Evolutionary conservation across 2,113 vertebrate genomes (phyloP).

Genomic region (Archocentrus centrarchus): DNA sequence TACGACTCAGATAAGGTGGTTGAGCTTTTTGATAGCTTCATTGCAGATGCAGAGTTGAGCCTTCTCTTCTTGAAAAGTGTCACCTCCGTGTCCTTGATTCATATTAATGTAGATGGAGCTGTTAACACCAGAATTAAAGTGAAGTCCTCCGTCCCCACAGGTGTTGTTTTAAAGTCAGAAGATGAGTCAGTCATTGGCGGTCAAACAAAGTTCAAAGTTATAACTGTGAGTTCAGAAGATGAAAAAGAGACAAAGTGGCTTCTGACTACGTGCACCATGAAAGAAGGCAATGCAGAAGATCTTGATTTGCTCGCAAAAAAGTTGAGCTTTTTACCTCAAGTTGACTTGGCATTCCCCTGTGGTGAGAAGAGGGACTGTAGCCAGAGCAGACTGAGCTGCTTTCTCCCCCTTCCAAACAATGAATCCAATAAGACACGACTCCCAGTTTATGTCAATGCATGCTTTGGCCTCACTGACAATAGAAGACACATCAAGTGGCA

Average conservation of each 20-base stretch:
- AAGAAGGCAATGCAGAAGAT: constrained; percentile 58
- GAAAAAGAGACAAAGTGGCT: constrained; percentile 69
- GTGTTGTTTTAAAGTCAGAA: neutral
- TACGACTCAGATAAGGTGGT: constrained; percentile 75
- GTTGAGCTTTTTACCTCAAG: constrained; percentile 80
- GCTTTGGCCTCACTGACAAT: constrained; percentile 71
- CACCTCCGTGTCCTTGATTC: constrained; percentile 73
- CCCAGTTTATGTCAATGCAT: constrained; percentile 83
- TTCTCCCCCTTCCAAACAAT: constrained; percentile 88
- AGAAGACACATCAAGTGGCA: too few relatives aligned
- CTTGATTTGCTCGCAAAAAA: constrained; percentile 72
- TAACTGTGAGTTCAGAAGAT: constrained; percentile 50
- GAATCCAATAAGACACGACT: constrained; percentile 84
- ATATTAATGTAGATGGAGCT: constrained; percentile 65
- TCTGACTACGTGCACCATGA: constrained; percentile 75
- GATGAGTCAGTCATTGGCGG: constrained; percentile 13
- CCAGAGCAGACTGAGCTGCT: constrained; percentile 83
- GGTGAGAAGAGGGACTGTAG: constrained; percentile 29
- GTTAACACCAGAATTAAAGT: constrained; percentile 68
- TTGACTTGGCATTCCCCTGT: constrained; percentile 84
- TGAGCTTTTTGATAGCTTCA: constrained; percentile 84
- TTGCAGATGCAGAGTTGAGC: constrained; percentile 83
- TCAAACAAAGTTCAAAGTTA: constrained; percentile 65
- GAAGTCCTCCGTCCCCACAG: constrained; percentile 48
- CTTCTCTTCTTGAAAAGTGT: constrained; percentile 86